Conservation (phyloP, 2,797 vertebrate species). For the Pachyuromys duprasi region DNA sequence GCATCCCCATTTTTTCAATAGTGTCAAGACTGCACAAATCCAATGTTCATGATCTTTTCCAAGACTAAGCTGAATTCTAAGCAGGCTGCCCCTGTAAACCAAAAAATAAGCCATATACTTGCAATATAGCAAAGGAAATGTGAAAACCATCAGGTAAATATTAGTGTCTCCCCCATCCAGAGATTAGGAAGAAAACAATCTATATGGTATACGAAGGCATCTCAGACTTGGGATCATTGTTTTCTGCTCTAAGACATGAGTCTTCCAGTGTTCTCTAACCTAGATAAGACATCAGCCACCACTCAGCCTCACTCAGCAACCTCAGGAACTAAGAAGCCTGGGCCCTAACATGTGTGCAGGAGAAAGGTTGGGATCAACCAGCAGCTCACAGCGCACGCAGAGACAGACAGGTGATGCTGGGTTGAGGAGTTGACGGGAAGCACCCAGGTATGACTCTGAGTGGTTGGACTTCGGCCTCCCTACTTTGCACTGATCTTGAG, state of each 20-base stretch:
- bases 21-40: background rate
- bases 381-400: background rate
- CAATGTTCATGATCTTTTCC: background rate
- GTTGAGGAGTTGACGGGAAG: background rate
- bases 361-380: background rate
- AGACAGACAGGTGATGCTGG: fast-evolving
- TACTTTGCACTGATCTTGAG: background rate
- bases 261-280: background rate
- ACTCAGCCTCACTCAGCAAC: background rate
- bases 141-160: background rate
- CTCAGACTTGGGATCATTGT: background rate
- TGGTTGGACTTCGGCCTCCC: background rate
- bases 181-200: background rate
- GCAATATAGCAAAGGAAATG: background rate
- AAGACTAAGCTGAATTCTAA: background rate
- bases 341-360: background rate
- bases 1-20: background rate
- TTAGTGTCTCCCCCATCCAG: background rate
- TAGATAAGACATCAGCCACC: background rate
- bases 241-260: background rate
- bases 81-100: background rate
- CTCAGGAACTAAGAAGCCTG: background rate
- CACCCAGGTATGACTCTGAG: background rate
- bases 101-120: background rate
- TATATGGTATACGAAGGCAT: background rate